Base-by-base conservation (phyloP, 2,888 invertebrate genomes). In the Amblyjoppa proteus region DNA sequence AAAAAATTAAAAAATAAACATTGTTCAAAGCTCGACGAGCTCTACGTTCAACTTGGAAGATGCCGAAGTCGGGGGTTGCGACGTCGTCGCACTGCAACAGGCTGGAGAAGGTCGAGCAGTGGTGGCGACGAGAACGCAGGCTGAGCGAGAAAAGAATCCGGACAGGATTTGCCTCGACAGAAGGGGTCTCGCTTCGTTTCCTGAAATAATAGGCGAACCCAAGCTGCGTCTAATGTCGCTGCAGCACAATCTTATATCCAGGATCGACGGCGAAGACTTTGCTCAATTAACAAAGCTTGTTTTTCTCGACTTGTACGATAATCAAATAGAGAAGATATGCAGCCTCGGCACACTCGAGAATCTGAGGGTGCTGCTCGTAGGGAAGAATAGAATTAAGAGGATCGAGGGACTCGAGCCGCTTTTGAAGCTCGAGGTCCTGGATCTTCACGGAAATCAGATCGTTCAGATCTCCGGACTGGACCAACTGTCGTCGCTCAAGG, bases 231-330 rank as follows among this genome's bases (percentile, higher is more conserved):
- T 99, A 85, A 95, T 99, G 88, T 99, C 99, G 68, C 95, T 99
- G 85, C 99, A 99, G 93, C 98, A 99, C 94, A 99, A 99, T 95
- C 95, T 98, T 91, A 97, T 99, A 85, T 97, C 96, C 86, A 96
- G 96, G 91, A 95, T 98, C 88, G 96, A 97, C 85, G 96, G 96
- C 77, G 94, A 95, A 6, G 91, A 94, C 91, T 96, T 95, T 89
- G 91, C 89, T 87, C 94, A 92, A 70, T 95, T 98, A 88, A 96
- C 96, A 28, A 96, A 97, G 94, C 95, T 99, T 83, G 98, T 99
- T 25, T 99, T 99, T 94, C 96, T 99, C 83, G 99, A 99, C 94
- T 95, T 99, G 81, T 99, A 99, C 93, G 98, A 99, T 94, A 99
- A 99, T 94, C 98, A 98, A 94, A 96, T 99, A 86, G 98, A 98